Conservation (phyloP, 92 coral and sea anemone genomes). For the Isaurus tuberculatus region DNA sequence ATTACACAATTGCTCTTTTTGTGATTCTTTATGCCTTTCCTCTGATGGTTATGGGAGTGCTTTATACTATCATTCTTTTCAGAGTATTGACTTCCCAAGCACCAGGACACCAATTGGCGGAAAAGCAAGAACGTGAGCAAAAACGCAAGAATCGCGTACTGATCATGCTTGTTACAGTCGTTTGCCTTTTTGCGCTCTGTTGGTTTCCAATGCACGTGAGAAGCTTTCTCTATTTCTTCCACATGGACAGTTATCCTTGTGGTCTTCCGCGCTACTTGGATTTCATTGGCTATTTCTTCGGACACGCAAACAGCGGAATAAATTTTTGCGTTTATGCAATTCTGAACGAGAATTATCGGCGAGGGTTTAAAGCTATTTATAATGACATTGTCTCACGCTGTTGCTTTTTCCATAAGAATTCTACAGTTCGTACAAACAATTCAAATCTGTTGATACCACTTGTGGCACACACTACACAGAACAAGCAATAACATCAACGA, state of each 20-base stretch:
- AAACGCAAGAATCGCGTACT: constrained; percentile 16
- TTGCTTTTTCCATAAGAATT: not conserved
- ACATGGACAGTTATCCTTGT: constrained; percentile 57
- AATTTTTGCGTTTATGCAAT: constrained; percentile 75
- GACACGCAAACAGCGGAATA: constrained; percentile 77
- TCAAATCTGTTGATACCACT: constrained; percentile 17
- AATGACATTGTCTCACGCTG: constrained; percentile 13
- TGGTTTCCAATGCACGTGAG: constrained; percentile 82
- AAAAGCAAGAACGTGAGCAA: constrained; percentile 30
- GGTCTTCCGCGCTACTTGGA: constrained; percentile 76
- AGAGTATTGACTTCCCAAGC: constrained; percentile 41
- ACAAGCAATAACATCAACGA: not conserved
- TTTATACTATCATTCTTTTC: constrained; percentile 63
- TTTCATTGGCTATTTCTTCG: constrained; percentile 76
- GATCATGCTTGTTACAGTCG: constrained; percentile 37
- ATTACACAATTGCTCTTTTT: constrained; percentile 70
- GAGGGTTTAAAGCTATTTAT: constrained; percentile 41
- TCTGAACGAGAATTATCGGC: constrained; percentile 61
- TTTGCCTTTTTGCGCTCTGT: constrained; percentile 68
- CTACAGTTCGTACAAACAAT: not conserved
- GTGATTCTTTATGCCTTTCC: constrained; percentile 75
- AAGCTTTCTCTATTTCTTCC: constrained; percentile 66
- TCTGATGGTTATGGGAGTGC: constrained; percentile 62
- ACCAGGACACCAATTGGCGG: constrained; percentile 39
- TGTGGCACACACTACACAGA: constrained; percentile 3